Evolutionary conservation across 2,888 invertebrate species (phyloP), one percentile per base, ranked within the genome.

Genomic region (Plebejus anna): DNA sequence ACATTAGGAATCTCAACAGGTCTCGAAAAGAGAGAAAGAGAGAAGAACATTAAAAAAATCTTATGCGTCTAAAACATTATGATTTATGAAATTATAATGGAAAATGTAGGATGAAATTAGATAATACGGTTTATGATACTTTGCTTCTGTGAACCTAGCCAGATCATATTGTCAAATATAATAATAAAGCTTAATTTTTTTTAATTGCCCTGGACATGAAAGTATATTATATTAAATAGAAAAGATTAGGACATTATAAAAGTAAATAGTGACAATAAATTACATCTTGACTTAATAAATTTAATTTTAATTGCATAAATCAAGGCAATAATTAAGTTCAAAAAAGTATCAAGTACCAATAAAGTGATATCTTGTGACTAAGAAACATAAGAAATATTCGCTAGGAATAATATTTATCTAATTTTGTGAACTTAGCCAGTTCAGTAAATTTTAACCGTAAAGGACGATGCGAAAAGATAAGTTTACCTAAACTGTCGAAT

Each of bases 251-350:
- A 32, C 7, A 13, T 66, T 3, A 11, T 28, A 42, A 28, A 47
- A 47, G 11, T 7, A 22, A 22, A 51, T 72, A 51, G 11, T 22
- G 22, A 55, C 9, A 16, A 73, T 73, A 73, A 73, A 73, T 55
- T 73, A 73, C 51, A 66, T 28, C 66, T 66, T 28, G 66, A 32
- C 13, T 66, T 66, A 13, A 32, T 32, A 11, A 28, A 73, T 51
- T 28, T 6, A n/a, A 55, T 73, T 51, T 32, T 13, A 28, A 13
- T 28, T 28, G 51, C 28, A 72, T 73, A 73, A 73, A 73, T 73
- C 32, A 55, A 47, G 28, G 6, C 51, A 51, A 51, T 38, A 73
- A 28, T 51, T 51, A 55, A 73, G 47, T 28, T 0, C 38, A n/a
- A 71, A 71, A 42, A 71, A 42, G 13, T 2, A 51, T 51, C 51